Percentiles rank a stretch among this genome's conserved stretches.
phyloP scores from a whole-genome alignment of 1,140 invertebrate genomes.

The Meteorus sp. region DNA sequence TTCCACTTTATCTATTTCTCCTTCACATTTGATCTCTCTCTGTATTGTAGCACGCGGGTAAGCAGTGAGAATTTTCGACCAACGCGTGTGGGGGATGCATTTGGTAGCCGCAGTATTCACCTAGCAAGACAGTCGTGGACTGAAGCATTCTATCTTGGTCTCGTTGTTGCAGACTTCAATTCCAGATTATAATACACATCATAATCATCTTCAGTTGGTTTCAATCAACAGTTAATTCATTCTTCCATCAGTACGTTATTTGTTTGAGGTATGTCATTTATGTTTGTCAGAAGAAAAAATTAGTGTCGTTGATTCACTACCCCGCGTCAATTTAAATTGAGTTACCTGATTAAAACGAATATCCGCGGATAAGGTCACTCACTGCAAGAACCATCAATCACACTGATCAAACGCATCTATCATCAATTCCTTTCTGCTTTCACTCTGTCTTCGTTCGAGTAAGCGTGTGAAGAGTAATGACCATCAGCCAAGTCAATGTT shows the following conservation, averaged over 20 bases:
- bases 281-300: neutral
- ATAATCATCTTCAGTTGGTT: neutral
- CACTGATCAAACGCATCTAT: neutral
- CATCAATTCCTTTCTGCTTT: neutral
- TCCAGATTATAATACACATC: neutral
- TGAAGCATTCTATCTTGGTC: neutral
- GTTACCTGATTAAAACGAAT: neutral
- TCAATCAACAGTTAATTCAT: neutral
- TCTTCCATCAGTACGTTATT: neutral
- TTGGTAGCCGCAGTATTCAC: constrained; percentile 36
- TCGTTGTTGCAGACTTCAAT: neutral
- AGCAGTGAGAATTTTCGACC: constrained; percentile 34
- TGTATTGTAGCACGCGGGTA: too few species aligned
- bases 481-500: constrained; percentile 12
- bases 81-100: constrained; percentile 34
- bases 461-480: too few species aligned
- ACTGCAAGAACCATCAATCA: constrained; percentile 15
- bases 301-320: neutral
- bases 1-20: constrained; percentile 12
- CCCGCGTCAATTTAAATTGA: constrained; percentile 9
- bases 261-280: neutral
- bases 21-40: too few species aligned
- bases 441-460: neutral
- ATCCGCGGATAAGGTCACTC: constrained; percentile 19
- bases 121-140: constrained; percentile 21